phyloP scores from a whole-genome alignment of 2,797 vertebrate species.

The Crenuchus spilurus region DNA sequence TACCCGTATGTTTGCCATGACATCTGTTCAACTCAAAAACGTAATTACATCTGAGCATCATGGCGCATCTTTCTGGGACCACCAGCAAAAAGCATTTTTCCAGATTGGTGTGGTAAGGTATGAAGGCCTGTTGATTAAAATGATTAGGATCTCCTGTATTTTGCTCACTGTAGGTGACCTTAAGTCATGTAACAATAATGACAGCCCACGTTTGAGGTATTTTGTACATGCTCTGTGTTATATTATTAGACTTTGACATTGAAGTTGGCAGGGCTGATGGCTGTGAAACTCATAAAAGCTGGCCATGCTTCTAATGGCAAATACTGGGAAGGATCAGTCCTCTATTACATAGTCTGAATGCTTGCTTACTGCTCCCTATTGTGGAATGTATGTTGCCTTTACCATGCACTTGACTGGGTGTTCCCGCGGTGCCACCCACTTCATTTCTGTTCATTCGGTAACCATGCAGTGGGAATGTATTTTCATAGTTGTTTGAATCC shows the following conservation, averaged over 20 bases:
- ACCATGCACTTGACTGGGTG: conserved; percentile 16
- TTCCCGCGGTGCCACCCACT: conserved; percentile 12
- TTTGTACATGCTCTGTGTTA: not conserved
- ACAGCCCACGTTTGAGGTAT: not conserved
- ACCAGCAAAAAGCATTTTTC: too few relatives aligned
- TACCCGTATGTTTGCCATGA: too few relatives aligned
- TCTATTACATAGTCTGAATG: not conserved
- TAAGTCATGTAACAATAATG: not conserved
- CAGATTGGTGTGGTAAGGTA: not conserved
- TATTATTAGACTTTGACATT: not conserved
- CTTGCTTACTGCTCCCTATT: conserved; percentile 38
- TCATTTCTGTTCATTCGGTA: not conserved
- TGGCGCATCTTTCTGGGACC: too few relatives aligned
- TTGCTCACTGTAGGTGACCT: not conserved
- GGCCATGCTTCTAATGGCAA: not conserved
- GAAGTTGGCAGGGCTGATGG: not conserved
- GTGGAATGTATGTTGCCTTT: conserved; percentile 42
- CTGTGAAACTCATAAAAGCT: not conserved
- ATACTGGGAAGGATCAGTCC: not conserved
- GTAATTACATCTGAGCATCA: too few relatives aligned
- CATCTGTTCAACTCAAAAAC: not conserved
- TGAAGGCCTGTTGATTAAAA: not conserved
- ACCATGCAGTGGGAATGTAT: not conserved
- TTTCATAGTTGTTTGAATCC: not conserved
- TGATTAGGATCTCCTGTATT: too few relatives aligned